Evolutionary conservation across 2,113 vertebrate genomes (phyloP).

Genomic region (Rhinoderma darwinii): DNA sequence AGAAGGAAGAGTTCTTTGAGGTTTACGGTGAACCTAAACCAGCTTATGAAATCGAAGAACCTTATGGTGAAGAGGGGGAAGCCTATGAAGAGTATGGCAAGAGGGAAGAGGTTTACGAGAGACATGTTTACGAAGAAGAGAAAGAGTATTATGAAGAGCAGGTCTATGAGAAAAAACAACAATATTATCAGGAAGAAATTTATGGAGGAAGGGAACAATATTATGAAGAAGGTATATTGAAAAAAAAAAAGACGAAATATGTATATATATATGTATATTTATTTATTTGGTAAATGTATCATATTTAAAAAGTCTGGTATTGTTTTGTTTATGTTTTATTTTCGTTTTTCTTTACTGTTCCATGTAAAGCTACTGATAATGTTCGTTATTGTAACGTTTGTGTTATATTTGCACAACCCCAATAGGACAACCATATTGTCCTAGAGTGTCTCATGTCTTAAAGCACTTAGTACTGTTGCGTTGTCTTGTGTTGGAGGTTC

Average conservation of each 20-base stretch:
- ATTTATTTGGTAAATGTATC: background rate
- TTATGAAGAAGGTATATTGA: slow-evolving; percentile 73
- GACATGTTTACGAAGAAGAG: slow-evolving; percentile 52
- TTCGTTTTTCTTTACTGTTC: background rate
- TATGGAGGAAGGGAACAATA: slow-evolving; percentile 71
- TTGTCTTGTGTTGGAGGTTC: background rate
- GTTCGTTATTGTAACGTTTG: background rate
- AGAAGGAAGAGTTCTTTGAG: slow-evolving; percentile 72
- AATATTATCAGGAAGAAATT: slow-evolving; percentile 70
- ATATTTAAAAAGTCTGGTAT: background rate
- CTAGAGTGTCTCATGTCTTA: background rate
- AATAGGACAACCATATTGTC: background rate
- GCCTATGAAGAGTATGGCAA: slow-evolving; percentile 62
- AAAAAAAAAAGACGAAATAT: too few relatives aligned
- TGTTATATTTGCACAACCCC: background rate
- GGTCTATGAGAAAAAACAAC: slow-evolving; percentile 72
- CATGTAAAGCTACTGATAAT: background rate
- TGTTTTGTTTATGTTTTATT: background rate
- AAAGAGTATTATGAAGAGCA: slow-evolving; percentile 74
- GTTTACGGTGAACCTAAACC: slow-evolving; percentile 65
- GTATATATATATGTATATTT: too few relatives aligned
- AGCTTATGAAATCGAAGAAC: slow-evolving; percentile 76
- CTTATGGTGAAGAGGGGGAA: slow-evolving; percentile 71
- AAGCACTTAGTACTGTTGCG: background rate
- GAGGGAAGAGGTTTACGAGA: slow-evolving; percentile 63